Conservation (phyloP, 2,797 vertebrate genomes). For the Streptopelia turtur region DNA sequence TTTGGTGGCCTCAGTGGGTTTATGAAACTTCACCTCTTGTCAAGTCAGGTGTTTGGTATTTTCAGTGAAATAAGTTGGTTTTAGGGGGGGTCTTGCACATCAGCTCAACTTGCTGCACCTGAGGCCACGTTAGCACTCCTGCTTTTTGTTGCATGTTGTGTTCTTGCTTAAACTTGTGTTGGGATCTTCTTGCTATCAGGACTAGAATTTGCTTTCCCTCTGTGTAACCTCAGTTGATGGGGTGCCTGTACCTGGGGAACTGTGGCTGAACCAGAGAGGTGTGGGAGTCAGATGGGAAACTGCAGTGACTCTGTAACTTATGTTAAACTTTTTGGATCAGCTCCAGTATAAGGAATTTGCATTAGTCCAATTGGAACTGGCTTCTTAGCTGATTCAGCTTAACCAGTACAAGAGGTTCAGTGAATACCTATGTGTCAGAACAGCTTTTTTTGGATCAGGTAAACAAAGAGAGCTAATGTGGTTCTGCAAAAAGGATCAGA, state of each 20-base stretch:
- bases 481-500: neutral
- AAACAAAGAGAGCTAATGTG: neutral
- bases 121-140: neutral
- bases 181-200: neutral
- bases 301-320: neutral
- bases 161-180: neutral
- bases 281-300: neutral
- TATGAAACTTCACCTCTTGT: neutral
- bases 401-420: neutral
- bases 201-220: neutral
- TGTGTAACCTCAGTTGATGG: neutral
- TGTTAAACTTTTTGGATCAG: neutral
- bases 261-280: neutral
- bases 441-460: neutral
- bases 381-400: neutral
- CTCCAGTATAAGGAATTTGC: neutral
- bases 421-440: neutral
- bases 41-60: neutral
- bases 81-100: neutral
- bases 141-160: neutral
- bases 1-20: neutral
- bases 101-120: neutral
- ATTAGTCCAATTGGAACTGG: rapidly evolving
- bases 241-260: neutral
- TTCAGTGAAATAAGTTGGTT: neutral